Conservation (phyloP, 2,797 vertebrate genomes). For the Channallabes apus region DNA sequence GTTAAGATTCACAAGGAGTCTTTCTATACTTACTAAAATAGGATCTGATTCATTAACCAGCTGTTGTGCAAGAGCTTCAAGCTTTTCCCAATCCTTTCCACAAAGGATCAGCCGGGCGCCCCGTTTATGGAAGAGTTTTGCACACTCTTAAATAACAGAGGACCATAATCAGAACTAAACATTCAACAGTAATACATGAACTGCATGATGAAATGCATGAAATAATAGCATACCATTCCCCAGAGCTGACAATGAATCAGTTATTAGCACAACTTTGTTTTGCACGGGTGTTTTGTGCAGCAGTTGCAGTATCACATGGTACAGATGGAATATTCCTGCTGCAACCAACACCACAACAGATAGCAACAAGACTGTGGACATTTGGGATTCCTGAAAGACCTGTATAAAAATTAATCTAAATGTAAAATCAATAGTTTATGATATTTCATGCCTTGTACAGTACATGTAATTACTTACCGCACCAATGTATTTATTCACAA, state of each 20-base stretch:
- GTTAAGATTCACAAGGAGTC: not conserved
- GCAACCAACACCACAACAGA: conserved; percentile 79
- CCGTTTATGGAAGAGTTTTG: conserved; percentile 83
- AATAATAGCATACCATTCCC: conserved; percentile 80
- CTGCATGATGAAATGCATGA: not conserved
- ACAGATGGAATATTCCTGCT: conserved; percentile 85
- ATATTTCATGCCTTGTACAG: not conserved
- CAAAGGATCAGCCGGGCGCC: conserved; percentile 90
- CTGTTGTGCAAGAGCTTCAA: conserved; percentile 80
- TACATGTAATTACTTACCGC: conserved; percentile 16
- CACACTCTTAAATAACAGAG: conserved; percentile 76
- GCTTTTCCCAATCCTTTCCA: conserved; percentile 87
- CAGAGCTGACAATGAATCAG: conserved; percentile 84
- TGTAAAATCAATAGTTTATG: not conserved
- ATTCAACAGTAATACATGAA: not conserved
- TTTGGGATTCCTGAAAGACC: conserved; percentile 73
- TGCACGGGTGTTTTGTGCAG: conserved; percentile 84
- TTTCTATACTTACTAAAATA: conserved; percentile 71
- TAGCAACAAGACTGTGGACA: conserved; percentile 74
- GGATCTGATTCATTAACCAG: conserved; percentile 83
- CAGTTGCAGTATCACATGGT: conserved; percentile 73
- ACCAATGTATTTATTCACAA: conserved; percentile 5
- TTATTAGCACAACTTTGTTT: conserved; percentile 92
- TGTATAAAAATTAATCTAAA: too few relatives aligned
- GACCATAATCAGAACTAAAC: not conserved